phyloP scores from a whole-genome alignment of 2,797 vertebrate species.

The Amblyraja radiata region DNA sequence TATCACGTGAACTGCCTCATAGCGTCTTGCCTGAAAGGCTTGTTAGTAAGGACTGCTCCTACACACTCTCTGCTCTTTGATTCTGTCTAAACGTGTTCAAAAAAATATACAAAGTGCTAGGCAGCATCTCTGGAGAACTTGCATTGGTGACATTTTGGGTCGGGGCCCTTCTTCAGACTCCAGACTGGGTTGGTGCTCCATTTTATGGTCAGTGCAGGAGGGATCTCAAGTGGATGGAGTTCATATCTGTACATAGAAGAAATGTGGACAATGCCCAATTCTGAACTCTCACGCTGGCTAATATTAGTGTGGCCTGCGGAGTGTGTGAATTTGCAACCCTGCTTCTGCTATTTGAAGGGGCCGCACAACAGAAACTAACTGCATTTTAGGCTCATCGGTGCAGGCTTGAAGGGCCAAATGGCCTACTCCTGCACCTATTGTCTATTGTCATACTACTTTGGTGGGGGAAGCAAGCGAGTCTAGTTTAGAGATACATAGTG shows the following conservation, averaged over 20 bases:
- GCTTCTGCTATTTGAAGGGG: not conserved
- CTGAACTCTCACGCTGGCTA: not conserved
- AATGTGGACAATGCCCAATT: not conserved
- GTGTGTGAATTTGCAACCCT: not conserved
- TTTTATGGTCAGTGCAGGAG: not conserved
- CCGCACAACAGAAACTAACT: too few species aligned
- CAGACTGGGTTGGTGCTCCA: too few species aligned
- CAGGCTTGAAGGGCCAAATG: too few species aligned
- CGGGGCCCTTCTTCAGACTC: too few species aligned
- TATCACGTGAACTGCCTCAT: too few species aligned
- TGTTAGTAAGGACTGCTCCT: not conserved
- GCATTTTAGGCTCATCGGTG: not conserved
- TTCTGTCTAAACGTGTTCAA: too few species aligned
- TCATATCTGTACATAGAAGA: not conserved
- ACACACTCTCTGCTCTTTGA: not conserved
- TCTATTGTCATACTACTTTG: not conserved
- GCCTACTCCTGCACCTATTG: too few species aligned
- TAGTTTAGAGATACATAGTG: too few species aligned
- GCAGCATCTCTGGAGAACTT: too few species aligned
- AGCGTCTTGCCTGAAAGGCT: not conserved
- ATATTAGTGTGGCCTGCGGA: not conserved
- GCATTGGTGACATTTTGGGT: too few species aligned
- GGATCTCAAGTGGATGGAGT: not conserved
- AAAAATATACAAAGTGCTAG: too few species aligned
- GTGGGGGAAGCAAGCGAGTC: not conserved